A percentile compares a stretch with the other conserved stretches of the same genome.
Conservation (phyloP, 2,113 vertebrate species). For the Paramormyrops kingsleyae region DNA sequence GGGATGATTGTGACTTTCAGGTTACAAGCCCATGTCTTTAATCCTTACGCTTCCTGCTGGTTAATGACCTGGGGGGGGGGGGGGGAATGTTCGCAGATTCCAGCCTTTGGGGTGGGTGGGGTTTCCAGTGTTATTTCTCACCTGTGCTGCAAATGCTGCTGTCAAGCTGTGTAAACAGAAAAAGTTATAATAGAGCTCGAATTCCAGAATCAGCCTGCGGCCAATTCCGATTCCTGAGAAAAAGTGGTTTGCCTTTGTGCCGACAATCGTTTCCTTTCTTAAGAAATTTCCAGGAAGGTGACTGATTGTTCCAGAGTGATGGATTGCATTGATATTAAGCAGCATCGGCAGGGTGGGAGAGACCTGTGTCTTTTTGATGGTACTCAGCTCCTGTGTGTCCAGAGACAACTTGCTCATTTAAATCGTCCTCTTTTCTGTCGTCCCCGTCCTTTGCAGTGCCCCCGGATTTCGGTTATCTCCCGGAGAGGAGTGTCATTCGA, state of each 20-base stretch:
- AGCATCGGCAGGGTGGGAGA: not conserved
- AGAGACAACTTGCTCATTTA: not conserved
- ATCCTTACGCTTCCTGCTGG: not conserved
- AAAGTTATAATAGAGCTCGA: not conserved
- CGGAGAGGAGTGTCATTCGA: conserved; percentile 83
- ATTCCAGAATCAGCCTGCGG: not conserved
- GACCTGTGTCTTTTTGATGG: not conserved
- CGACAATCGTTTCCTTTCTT: not conserved
- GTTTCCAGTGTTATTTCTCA: not conserved
- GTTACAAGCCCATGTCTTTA: not conserved
- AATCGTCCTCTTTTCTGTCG: not conserved
- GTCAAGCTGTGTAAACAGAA: not conserved
- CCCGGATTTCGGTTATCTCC: conserved; percentile 83
- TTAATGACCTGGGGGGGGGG: not conserved
- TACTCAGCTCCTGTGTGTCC: not conserved
- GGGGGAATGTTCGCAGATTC: not conserved
- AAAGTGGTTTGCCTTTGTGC: not conserved
- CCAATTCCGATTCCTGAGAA: not conserved
- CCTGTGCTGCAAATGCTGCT: not conserved
- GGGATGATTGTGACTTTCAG: not conserved
- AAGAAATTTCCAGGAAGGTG: not conserved
- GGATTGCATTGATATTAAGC: not conserved
- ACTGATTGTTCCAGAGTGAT: not conserved
- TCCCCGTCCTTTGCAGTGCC: conserved; percentile 65
- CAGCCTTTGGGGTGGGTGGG: not conserved